A percentile compares a stretch with the other conserved stretches of the same genome.
Conservation (phyloP, 2,113 vertebrate species). For the Vulpes lagopus region DNA sequence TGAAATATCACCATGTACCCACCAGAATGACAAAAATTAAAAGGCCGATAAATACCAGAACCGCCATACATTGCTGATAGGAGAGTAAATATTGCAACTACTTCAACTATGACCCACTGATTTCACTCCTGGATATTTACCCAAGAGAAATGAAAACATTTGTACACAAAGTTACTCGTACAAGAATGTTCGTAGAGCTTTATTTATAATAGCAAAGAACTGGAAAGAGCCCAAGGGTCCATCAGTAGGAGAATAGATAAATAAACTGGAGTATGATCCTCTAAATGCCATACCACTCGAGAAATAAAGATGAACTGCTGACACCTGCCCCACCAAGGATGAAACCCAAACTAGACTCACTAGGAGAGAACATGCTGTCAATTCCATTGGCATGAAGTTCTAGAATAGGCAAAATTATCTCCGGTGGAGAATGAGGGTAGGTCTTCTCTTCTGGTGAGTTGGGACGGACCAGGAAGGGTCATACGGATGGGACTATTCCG, state of each 20-base stretch:
- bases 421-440: background rate
- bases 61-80: accelerated
- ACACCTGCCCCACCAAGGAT: accelerated
- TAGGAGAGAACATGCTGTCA: accelerated
- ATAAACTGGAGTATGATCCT: accelerated
- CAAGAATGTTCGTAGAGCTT: background rate
- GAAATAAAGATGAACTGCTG: background rate
- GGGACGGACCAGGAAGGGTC: background rate
- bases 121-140: background rate
- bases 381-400: background rate
- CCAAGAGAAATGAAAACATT: background rate
- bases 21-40: background rate
- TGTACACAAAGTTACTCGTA: background rate
- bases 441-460: no score
- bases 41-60: background rate
- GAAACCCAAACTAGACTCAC: accelerated
- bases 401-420: background rate
- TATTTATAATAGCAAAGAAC: background rate
- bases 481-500: accelerated
- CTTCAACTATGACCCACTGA: background rate
- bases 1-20: background rate
- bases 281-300: accelerated
- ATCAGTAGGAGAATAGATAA: background rate
- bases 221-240: background rate
- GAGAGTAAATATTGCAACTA: no score